phyloP scores from a whole-genome alignment of 2,113 vertebrate genomes.

The Ceuthmochares aereus region DNA sequence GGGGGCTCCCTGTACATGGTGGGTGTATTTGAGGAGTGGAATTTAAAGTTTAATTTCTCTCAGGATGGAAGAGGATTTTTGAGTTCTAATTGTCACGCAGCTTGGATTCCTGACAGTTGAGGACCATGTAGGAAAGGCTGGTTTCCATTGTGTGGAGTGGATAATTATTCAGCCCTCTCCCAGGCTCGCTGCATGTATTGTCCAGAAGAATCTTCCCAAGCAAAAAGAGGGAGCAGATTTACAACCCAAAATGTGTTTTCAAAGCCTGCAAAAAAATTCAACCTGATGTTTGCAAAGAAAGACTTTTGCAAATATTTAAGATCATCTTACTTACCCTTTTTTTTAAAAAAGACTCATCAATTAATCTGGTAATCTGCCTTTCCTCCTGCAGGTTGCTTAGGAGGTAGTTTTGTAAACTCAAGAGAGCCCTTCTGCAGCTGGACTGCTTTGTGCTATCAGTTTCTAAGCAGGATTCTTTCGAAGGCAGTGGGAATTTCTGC shows the following conservation, averaged over 20 bases:
- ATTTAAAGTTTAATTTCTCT: neutral
- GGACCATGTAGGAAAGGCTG: slow-evolving; percentile 15
- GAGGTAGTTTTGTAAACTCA: slow-evolving; percentile 35
- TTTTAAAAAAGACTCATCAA: neutral
- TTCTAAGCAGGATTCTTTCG: slow-evolving; percentile 32
- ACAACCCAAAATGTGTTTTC: slow-evolving; percentile 8
- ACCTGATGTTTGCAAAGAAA: neutral
- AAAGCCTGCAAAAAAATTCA: slow-evolving; percentile 17
- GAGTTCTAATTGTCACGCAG: slow-evolving; percentile 48
- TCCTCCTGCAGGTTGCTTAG: neutral
- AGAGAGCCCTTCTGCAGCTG: slow-evolving; percentile 8
- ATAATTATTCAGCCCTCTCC: slow-evolving; percentile 65
- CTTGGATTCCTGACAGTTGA: slow-evolving; percentile 49
- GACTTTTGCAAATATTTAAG: neutral
- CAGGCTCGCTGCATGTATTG: slow-evolving; percentile 24
- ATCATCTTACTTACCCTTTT: neutral
- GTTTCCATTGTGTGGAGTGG: slow-evolving; percentile 46
- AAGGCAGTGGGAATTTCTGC: slow-evolving; percentile 23
- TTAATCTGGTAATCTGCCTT: slow-evolving; percentile 2
- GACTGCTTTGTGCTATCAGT: slow-evolving; percentile 27
- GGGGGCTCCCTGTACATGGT: neutral
- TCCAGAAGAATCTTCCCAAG: slow-evolving; percentile 63
- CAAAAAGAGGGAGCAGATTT: slow-evolving; percentile 18
- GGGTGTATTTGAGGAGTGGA: neutral
- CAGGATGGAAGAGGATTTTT: neutral